Percentiles rank a stretch among this genome's conserved stretches.
Evolutionary conservation across 2,797 vertebrate species (phyloP).

Genomic region (Coracias cyanogaster): DNA sequence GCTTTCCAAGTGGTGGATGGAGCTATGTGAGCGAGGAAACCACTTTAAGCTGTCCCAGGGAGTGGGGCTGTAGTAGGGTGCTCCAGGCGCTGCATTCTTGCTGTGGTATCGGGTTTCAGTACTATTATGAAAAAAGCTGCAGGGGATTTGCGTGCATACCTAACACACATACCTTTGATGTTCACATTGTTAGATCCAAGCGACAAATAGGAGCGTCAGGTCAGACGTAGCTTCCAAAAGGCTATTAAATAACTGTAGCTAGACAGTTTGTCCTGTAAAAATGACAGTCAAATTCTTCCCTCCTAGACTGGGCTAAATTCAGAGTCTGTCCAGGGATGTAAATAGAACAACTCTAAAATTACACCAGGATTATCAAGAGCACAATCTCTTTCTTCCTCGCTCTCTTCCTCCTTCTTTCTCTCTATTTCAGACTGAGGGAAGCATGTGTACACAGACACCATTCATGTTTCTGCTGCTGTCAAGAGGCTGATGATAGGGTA

Average conservation of each 20-base stretch:
- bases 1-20: slow-evolving; percentile 1
- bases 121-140: slow-evolving; percentile 59
- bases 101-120: slow-evolving; percentile 69
- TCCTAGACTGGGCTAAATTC: not conserved
- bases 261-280: slow-evolving; percentile 59
- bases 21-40: slow-evolving; percentile 28
- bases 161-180: slow-evolving; percentile 59
- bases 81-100: slow-evolving; percentile 68
- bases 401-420: not conserved
- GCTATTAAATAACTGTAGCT: slow-evolving; percentile 58
- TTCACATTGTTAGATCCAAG: slow-evolving; percentile 48
- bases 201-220: slow-evolving; percentile 46
- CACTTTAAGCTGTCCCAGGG: slow-evolving; percentile 4
- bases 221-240: slow-evolving; percentile 53
- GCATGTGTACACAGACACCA: not conserved
- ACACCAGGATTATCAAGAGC: not conserved
- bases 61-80: slow-evolving; percentile 5
- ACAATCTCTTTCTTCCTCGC: not conserved
- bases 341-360: slow-evolving; percentile 2
- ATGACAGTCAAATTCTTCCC: not conserved
- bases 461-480: not conserved
- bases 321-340: not conserved
- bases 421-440: not conserved
- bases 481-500: not conserved
- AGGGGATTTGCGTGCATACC: slow-evolving; percentile 62